A percentile compares a stretch with the other conserved stretches of the same genome.
These are phyloP conservation scores for Acanthis flammea DNA, from an alignment of 2,797 vertebrate species.

Conservation along the genomic window DNA sequence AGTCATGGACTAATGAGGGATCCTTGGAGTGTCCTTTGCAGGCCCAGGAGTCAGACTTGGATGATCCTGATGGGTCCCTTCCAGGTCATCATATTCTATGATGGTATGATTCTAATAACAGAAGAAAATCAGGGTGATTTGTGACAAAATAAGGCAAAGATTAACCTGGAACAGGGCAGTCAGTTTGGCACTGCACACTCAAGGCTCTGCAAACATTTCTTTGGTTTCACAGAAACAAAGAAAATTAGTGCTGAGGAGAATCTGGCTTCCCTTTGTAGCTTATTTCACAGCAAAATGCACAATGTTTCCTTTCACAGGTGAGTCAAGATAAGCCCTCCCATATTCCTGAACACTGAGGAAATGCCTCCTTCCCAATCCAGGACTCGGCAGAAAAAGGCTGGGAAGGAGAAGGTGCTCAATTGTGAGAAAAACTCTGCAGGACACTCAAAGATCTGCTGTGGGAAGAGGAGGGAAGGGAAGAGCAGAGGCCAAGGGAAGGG, in stretches of 20 bases:
- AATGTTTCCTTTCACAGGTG: background rate
- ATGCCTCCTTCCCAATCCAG: conserved; percentile 20
- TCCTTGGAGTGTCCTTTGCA: background rate
- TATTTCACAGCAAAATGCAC: background rate
- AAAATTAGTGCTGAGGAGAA: background rate
- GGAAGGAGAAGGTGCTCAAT: background rate
- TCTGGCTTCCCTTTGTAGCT: background rate
- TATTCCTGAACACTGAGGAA: background rate
- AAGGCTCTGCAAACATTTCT: background rate
- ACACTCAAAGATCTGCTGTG: background rate
- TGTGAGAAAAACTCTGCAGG: background rate
- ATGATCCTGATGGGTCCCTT: background rate
- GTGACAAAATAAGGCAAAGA: background rate
- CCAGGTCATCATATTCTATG: background rate
- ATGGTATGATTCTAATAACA: background rate
- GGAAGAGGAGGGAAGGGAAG: background rate
- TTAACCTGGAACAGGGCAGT: background rate
- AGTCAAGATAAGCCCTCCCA: background rate
- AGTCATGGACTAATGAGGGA: background rate
- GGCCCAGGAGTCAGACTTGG: background rate
- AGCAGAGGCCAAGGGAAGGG: background rate
- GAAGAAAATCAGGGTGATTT: background rate
- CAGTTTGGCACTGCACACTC: background rate
- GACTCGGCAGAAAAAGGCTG: background rate
- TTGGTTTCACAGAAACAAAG: background rate